These are phyloP conservation scores for Centropus bengalensis DNA, from an alignment of 2,113 vertebrate genomes.

Conservation along the genomic window DNA sequence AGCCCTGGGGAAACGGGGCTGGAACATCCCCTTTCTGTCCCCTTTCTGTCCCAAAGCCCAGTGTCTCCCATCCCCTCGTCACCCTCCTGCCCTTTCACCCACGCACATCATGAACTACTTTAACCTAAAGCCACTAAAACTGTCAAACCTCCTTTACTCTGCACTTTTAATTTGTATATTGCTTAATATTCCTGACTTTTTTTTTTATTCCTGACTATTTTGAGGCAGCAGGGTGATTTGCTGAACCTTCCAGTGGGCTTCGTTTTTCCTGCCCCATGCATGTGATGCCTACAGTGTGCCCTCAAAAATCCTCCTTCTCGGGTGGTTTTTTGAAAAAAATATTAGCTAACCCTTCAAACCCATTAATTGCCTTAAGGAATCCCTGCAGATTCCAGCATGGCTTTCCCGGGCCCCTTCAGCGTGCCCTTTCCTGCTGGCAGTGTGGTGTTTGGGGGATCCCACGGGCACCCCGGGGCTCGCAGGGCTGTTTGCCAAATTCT, in stretches of 20 bases:
- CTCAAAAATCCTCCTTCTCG: background rate
- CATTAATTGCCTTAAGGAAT: background rate
- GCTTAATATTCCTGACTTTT: too few species aligned
- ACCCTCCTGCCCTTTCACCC: background rate
- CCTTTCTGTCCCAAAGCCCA: background rate
- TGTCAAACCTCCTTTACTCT: background rate
- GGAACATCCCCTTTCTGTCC: accelerated
- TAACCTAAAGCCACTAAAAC: background rate
- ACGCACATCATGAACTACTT: background rate
- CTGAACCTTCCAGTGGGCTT: background rate
- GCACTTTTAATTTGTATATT: background rate
- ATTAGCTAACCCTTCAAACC: background rate
- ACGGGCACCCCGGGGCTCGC: background rate
- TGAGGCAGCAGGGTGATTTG: background rate
- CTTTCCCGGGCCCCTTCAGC: background rate
- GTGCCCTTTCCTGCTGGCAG: background rate
- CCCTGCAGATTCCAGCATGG: background rate
- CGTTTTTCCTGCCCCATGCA: background rate
- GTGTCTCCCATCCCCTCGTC: accelerated
- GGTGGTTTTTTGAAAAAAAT: background rate
- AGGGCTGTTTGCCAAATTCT: background rate
- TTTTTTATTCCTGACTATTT: background rate
- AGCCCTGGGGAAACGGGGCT: background rate
- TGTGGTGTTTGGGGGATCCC: background rate
- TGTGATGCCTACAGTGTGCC: background rate